phyloP scores from a whole-genome alignment of 2,888 invertebrate species.

The Agrochola macilenta region DNA sequence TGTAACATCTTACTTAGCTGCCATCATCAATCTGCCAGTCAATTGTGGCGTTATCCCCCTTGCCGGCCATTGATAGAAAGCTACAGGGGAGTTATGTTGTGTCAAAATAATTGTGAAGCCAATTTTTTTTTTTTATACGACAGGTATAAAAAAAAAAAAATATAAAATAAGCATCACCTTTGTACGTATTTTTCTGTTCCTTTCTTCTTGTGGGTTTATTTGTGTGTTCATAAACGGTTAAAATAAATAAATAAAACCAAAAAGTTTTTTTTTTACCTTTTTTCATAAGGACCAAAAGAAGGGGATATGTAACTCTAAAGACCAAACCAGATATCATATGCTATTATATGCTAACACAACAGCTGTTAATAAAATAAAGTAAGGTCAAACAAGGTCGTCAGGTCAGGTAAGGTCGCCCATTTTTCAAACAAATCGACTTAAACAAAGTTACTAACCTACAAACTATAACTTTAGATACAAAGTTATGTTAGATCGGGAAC shows the following conservation, averaged over 20 bases:
- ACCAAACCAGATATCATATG: too few relatives aligned
- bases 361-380: background rate
- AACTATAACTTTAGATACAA: background rate
- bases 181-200: too few relatives aligned
- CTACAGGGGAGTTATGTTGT: background rate
- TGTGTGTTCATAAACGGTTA: too few relatives aligned
- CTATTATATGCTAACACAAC: background rate
- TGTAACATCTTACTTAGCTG: slow-evolving; percentile 40
- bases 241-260: too few relatives aligned
- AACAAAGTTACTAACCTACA: background rate
- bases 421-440: background rate
- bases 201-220: too few relatives aligned
- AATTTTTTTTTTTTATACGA: background rate
- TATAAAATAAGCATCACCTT: too few relatives aligned
- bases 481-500: background rate
- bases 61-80: background rate
- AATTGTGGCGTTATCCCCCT: slow-evolving; percentile 11
- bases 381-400: background rate
- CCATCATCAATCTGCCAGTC: slow-evolving; percentile 40
- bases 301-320: background rate
- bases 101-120: background rate
- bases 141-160: too few relatives aligned
- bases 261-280: too few relatives aligned
- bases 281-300: background rate
- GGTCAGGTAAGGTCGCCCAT: background rate